A percentile compares a stretch with the other conserved stretches of the same genome.
Conservation (phyloP, 2,888 invertebrate genomes). For the Apeira syringaria region DNA sequence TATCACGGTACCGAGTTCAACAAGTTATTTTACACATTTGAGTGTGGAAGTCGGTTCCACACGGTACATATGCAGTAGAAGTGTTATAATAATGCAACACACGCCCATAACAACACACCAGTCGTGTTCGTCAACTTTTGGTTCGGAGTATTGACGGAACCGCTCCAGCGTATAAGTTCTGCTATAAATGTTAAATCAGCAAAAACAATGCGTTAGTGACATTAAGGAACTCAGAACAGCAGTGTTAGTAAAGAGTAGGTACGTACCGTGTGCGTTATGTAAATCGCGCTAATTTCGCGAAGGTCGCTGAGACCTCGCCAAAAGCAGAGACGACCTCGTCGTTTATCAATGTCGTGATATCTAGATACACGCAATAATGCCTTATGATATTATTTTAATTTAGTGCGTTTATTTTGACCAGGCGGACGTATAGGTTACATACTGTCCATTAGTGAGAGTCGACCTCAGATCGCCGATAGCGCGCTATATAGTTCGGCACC, state of each 20-base stretch:
- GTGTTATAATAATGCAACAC: no score
- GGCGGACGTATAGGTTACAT: conserved; percentile 36
- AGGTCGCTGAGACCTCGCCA: conserved; percentile 72
- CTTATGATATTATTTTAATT: conserved; percentile 60
- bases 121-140: no score
- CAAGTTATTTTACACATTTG: no score
- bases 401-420: conserved; percentile 45
- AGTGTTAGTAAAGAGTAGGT: conserved; percentile 50
- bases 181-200: no score
- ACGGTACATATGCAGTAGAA: no score
- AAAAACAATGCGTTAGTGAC: not conserved
- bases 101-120: not conserved
- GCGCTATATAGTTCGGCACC: not conserved
- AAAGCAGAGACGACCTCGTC: conserved; percentile 70
- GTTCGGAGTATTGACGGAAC: no score
- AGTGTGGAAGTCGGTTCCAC: no score
- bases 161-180: no score
- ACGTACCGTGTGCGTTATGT: conserved; percentile 63
- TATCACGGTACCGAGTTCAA: no score
- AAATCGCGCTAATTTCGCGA: conserved; percentile 75
- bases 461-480: conserved; percentile 13
- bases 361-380: conserved; percentile 67
- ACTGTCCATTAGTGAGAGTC: conserved; percentile 9
- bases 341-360: conserved; percentile 73
- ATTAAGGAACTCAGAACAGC: conserved; percentile 10